Evolutionary conservation across 2,113 vertebrate genomes (phyloP).

Genomic region (Macquaria ambigua): DNA sequence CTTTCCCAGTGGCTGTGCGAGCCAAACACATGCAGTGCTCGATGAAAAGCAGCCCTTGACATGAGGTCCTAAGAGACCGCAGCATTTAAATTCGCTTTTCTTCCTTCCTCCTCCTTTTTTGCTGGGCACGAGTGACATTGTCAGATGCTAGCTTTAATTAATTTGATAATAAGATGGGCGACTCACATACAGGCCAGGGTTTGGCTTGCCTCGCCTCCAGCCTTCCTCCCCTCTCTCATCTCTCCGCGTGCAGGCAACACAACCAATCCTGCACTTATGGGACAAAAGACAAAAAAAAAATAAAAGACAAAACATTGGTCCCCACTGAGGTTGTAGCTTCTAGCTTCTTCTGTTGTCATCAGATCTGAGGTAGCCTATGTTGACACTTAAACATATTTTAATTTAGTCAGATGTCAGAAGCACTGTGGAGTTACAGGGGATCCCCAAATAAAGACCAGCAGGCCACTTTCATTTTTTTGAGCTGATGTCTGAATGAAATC

Average conservation of each 20-base stretch:
- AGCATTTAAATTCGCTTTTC: conserved; percentile 98
- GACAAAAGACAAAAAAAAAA: conserved; percentile 4
- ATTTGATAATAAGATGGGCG: conserved; percentile 99
- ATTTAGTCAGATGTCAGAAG: conserved; percentile 10
- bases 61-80: conserved; percentile 96
- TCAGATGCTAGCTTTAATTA: conserved; percentile 99
- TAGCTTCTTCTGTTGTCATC: not conserved
- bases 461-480: not conserved
- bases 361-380: not conserved
- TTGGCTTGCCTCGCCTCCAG: conserved; percentile 87
- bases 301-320: conserved; percentile 13
- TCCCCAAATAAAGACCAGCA: not conserved
- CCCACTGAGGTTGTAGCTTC: conserved; percentile 1
- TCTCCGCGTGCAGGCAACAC: conserved; percentile 42
- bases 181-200: conserved; percentile 90
- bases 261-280: conserved; percentile 7
- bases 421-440: not conserved
- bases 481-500: not conserved
- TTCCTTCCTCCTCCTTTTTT: conserved; percentile 79
- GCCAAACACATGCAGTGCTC: conserved; percentile 82
- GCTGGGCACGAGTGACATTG: conserved; percentile 96
- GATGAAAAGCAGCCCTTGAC: conserved; percentile 98
- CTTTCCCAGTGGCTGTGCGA: conserved; percentile 80
- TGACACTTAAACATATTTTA: not conserved
- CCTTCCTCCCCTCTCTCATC: conserved; percentile 46